Conservation (phyloP, 2,888 invertebrate species). For the Mactromeris polynyma region DNA sequence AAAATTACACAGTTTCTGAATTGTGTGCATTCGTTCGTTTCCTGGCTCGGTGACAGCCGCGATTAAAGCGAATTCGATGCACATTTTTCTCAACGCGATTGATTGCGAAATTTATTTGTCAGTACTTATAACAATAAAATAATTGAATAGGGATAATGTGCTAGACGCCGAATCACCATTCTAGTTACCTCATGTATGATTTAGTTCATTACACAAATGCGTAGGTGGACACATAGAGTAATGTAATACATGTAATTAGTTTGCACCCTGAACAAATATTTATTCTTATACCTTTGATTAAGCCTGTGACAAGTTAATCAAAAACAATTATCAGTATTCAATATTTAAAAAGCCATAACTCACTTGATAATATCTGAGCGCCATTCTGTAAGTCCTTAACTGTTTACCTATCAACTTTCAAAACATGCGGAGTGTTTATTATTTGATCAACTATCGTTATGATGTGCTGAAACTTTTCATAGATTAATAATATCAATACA, state of each 20-base stretch:
- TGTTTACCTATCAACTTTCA: not conserved
- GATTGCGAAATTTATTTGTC: not conserved
- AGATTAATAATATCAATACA: not conserved
- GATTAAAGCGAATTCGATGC: not conserved
- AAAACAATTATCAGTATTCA: constrained; percentile 8
- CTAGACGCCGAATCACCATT: no score
- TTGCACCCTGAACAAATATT: not conserved
- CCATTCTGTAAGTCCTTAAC: constrained; percentile 9
- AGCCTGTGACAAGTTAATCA: not conserved
- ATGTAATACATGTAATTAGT: no score
- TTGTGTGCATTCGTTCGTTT: not conserved
- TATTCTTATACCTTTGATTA: constrained; percentile 14
- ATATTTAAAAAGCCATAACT: constrained; percentile 33
- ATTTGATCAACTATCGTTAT: not conserved
- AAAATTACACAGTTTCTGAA: no score
- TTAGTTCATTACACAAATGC: no score
- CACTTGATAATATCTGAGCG: constrained; percentile 34
- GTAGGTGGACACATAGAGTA: not conserved
- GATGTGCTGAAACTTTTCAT: not conserved
- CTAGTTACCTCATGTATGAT: no score
- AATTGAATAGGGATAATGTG: no score
- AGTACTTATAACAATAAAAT: no score
- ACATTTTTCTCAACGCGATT: no score
- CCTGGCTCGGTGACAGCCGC: not conserved
- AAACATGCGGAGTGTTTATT: not conserved